Evolutionary conservation across 1,140 invertebrate species (phyloP), one percentile per base, ranked within the genome.

Genomic region (Camponotus vicinus): DNA sequence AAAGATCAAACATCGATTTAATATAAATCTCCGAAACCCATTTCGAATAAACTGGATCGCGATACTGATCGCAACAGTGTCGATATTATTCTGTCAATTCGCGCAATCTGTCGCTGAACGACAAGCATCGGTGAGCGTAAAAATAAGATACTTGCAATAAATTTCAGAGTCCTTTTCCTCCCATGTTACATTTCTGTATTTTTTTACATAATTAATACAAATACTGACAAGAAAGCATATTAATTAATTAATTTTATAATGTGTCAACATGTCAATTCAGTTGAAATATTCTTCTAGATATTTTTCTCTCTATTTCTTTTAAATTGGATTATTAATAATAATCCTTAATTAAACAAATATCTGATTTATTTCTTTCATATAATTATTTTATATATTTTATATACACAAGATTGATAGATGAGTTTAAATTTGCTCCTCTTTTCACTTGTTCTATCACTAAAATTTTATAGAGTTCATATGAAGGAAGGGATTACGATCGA

Each of bases 1-100:
- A 55, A 61, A 13, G 21, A 42, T 73, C 18, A 13, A 55, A 75
- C n/a, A 21, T 73, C 79, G 55, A 75, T 75, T 18, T 61, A 57
- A 83, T 27, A 8, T n/a, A 61, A 75, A 61, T 61, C 73, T 63
- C 40, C 79, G 55, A 83, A 75, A 63, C 11, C 32, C 40, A 3
- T 83, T 75, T 45, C 69, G 79, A 32, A 75, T 83, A 73, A 73
- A 63, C 42, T 73, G 79, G 69, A 9, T 45, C 32, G 37, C 45
- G 61, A 49, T 52, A 61, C 32, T 83, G 34, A 15, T 9, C 21
- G 9, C 70, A 49, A 75, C 57, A 21, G 34, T 37, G 0, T 70
- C 37, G 40, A 59, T 75, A 61, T 75, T 21, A 42, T 7, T 49
- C 27, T 73, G 40, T 59, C 79, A 83, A 27, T 75, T 75, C 69